Conservation (phyloP, 2,113 vertebrate genomes). For the Pangasianodon hypophthalmus region DNA sequence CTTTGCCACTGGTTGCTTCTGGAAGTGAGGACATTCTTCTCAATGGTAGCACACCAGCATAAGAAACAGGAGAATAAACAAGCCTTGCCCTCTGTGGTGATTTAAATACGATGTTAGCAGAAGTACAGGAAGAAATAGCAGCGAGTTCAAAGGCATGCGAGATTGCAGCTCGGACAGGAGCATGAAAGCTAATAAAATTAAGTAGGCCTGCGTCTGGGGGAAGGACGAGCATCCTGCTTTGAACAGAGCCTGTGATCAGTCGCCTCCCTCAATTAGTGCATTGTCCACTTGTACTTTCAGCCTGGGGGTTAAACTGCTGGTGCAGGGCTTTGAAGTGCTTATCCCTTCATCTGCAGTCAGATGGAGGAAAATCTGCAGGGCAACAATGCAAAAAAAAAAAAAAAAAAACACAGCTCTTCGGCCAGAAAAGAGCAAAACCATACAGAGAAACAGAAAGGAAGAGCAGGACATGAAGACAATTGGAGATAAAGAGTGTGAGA, state of each 20-base stretch:
- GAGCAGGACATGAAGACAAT: slow-evolving; percentile 14
- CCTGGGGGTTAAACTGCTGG: slow-evolving; percentile 88
- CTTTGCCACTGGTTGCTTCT: not conserved
- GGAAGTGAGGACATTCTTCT: not conserved
- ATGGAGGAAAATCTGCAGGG: slow-evolving; percentile 89
- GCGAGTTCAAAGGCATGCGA: slow-evolving; percentile 72
- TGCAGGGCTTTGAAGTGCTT: slow-evolving; percentile 97
- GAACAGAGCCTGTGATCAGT: slow-evolving; percentile 93
- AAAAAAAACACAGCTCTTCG: slow-evolving; percentile 35
- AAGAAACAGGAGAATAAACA: slow-evolving; percentile 19
- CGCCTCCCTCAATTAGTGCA: slow-evolving; percentile 97
- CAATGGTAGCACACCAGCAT: not conserved
- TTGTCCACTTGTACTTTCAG: slow-evolving; percentile 94
- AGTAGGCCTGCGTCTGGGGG: slow-evolving; percentile 82
- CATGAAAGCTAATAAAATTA: slow-evolving; percentile 98
- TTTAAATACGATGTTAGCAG: slow-evolving; percentile 14
- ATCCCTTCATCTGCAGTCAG: slow-evolving; percentile 98
- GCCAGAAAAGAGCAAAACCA: not conserved
- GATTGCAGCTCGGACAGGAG: slow-evolving; percentile 76
- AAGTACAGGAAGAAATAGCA: slow-evolving; percentile 56
- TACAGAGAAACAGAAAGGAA: not conserved
- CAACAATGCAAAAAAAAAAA: slow-evolving; percentile 81
- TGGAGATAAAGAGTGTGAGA: not conserved
- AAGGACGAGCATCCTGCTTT: slow-evolving; percentile 85
- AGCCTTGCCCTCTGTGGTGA: not conserved